Evolutionary conservation across 1,140 invertebrate species (phyloP).

Genomic region (Euglossa dilemma): DNA sequence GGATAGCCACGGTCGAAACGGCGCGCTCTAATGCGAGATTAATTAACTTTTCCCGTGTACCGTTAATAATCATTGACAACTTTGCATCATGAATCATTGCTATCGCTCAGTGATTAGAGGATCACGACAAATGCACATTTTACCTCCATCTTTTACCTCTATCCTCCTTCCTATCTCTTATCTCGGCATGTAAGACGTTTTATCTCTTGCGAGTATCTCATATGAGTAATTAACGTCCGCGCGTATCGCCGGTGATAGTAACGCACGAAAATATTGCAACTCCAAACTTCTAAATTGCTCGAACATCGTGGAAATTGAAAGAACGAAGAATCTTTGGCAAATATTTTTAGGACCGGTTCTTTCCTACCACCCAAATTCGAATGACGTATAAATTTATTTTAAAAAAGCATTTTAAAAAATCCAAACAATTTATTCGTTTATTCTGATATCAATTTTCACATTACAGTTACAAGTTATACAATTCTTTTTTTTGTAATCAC

Average conservation of each 20-base stretch:
- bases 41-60: background rate
- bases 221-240: background rate
- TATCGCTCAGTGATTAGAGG: background rate
- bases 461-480: no score
- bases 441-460: no score
- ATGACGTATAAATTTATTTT: no score
- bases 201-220: background rate
- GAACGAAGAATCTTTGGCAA: background rate
- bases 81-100: background rate
- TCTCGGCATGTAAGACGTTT: conserved; percentile 1
- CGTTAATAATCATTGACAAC: background rate
- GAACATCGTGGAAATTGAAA: background rate
- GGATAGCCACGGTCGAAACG: background rate
- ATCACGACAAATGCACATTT: conserved; percentile 5
- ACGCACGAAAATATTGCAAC: background rate
- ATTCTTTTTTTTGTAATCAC: no score
- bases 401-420: no score
- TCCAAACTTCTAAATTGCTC: background rate
- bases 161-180: background rate
- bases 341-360: background rate
- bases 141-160: background rate
- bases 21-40: background rate
- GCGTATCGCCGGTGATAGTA: background rate
- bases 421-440: no score
- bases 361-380: no score